These are phyloP conservation scores for Ophioninae sp. DNA, from an alignment of 2,888 invertebrate genomes.

Conservation along the genomic window DNA sequence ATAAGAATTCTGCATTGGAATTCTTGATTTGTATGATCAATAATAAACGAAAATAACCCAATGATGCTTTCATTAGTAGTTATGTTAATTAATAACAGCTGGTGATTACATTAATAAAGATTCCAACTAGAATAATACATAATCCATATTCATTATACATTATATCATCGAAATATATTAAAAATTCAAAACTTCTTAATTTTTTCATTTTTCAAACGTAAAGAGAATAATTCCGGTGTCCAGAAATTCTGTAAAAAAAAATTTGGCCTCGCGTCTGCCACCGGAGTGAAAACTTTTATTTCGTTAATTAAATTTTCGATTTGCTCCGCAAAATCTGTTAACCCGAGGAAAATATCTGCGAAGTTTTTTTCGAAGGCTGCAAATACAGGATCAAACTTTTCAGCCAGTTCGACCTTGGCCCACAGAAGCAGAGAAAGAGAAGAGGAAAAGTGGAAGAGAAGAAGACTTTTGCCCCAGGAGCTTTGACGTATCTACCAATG, in stretches of 20 bases:
- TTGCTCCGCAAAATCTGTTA: neutral
- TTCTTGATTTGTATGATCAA: too few species aligned
- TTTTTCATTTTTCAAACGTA: neutral
- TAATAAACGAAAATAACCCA: too few species aligned
- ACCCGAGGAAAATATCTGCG: neutral
- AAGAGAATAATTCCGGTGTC: neutral
- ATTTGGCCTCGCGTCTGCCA: neutral
- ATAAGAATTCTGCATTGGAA: too few species aligned
- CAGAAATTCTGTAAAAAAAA: neutral
- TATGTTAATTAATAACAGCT: too few species aligned
- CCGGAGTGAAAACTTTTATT: neutral
- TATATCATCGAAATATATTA: neutral
- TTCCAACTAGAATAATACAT: too few species aligned
- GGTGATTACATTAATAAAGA: too few species aligned
- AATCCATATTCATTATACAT: neutral
- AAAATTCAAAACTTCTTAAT: neutral
- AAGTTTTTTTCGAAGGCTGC: neutral
- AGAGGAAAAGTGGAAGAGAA: neutral
- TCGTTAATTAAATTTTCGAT: neutral
- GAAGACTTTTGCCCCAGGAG: constrained; percentile 19
- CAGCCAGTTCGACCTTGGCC: constrained; percentile 25
- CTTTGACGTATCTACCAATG: constrained; percentile 30
- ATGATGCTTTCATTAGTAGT: too few species aligned
- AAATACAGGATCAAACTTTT: constrained; percentile 16
- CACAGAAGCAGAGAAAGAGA: neutral